Percentiles rank a stretch among this genome's conserved stretches.
phyloP scores from a whole-genome alignment of 2,888 invertebrate genomes.

The Hemistola chrysoprasaria region DNA sequence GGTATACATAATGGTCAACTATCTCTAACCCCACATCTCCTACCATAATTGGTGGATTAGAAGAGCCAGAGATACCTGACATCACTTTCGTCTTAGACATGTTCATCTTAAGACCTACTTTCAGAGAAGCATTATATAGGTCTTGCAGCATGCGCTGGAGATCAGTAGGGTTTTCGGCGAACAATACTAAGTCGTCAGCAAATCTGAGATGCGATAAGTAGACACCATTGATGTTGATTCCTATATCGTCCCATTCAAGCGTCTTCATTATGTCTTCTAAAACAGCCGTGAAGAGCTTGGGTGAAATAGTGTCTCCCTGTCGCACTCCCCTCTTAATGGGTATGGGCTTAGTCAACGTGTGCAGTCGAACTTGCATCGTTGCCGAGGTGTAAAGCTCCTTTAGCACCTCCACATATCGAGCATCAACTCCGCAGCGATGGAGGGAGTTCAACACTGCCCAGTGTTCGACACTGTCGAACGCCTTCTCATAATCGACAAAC shows the following conservation, averaged over 20 bases:
- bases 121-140: not conserved
- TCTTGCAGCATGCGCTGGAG: not conserved
- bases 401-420: not conserved
- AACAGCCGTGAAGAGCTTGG: conserved; percentile 1
- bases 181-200: not conserved
- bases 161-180: not conserved
- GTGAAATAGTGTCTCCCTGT: conserved; percentile 15
- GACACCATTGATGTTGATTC: not conserved
- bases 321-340: conserved; percentile 1
- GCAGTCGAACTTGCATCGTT: conserved; percentile 2
- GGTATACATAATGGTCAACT: not conserved
- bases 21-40: not conserved
- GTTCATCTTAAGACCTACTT: not conserved
- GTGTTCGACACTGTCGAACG: conserved; percentile 9
- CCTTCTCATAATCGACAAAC: conserved; percentile 1
- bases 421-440: conserved; percentile 2
- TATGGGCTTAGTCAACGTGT: not conserved
- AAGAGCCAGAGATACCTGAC: not conserved
- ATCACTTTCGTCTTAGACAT: not conserved
- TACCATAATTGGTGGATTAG: not conserved
- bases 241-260: not conserved
- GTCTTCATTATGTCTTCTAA: not conserved
- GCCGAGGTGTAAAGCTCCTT: conserved; percentile 1
- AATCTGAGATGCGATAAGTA: not conserved
- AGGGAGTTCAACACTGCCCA: conserved; percentile 1